Evolutionary conservation across 2,888 invertebrate species (phyloP).

Genomic region (Magallana nippona): DNA sequence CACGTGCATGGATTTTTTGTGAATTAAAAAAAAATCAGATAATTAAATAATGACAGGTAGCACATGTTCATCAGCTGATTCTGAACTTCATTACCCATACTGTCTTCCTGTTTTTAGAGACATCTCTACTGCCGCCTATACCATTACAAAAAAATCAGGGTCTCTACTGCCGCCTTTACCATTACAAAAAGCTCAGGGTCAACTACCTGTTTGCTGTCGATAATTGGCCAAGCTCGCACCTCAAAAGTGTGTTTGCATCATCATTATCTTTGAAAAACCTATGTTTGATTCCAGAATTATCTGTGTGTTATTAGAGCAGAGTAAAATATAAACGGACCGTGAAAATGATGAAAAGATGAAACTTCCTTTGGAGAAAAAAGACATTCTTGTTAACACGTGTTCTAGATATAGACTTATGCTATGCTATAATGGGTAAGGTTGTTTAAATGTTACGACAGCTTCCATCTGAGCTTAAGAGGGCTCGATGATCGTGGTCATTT

Average conservation of each 20-base stretch:
- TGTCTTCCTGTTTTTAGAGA: too few relatives aligned
- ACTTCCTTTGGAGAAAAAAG: not conserved
- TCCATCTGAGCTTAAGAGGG: too few relatives aligned
- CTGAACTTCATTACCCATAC: too few relatives aligned
- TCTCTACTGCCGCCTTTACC: not conserved
- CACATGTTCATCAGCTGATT: not conserved
- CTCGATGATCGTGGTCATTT: too few relatives aligned
- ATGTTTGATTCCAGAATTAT: not conserved
- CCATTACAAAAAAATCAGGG: too few relatives aligned
- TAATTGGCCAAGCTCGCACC: not conserved
- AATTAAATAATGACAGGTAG: not conserved
- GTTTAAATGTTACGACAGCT: too few relatives aligned
- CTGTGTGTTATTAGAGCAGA: conserved; percentile 26
- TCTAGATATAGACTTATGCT: not conserved
- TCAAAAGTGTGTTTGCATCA: not conserved
- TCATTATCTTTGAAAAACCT: conserved; percentile 20
- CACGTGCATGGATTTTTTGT: not conserved
- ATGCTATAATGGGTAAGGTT: too few relatives aligned
- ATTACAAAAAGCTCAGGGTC: not conserved
- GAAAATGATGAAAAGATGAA: not conserved
- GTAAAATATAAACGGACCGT: not conserved
- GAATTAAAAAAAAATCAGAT: too few relatives aligned
- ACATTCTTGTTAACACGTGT: not conserved
- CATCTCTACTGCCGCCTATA: too few relatives aligned
- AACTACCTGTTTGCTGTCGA: not conserved